Evolutionary conservation across 2,888 invertebrate species (phyloP).

Genomic region (Mimumesa dahlbomi): DNA sequence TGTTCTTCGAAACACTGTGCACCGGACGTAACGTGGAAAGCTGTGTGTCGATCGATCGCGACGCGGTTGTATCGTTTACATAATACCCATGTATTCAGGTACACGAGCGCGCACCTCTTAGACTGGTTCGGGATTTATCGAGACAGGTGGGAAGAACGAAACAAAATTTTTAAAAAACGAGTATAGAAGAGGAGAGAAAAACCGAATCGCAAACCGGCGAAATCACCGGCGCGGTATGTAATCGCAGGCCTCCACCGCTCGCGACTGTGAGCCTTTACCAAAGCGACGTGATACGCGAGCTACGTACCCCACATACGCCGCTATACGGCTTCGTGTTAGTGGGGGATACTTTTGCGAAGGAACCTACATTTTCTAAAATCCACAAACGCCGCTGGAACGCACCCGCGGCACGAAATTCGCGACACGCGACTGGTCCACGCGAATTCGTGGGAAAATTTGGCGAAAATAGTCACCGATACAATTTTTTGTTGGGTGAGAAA

Average conservation of each 20-base stretch:
- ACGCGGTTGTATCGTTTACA: too few relatives aligned
- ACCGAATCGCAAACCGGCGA: conserved; percentile 9
- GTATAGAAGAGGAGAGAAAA: conserved; percentile 1
- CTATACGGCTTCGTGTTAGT: conserved; percentile 64
- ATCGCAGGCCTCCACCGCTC: conserved; percentile 64
- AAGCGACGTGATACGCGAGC: conserved; percentile 69
- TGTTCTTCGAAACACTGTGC: too few relatives aligned
- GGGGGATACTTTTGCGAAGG: conserved; percentile 60
- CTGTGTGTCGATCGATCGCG: too few relatives aligned
- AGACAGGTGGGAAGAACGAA: background rate
- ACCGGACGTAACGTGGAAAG: too few relatives aligned
- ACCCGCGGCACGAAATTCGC: too few relatives aligned
- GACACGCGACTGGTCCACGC: too few relatives aligned
- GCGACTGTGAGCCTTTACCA: conserved; percentile 67
- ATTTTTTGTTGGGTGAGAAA: too few relatives aligned
- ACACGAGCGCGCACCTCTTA: background rate
- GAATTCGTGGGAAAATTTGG: too few relatives aligned
- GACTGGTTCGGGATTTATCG: background rate
- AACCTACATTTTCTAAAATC: conserved; percentile 56
- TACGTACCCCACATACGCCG: conserved; percentile 63
- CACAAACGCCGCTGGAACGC: conserved; percentile 6
- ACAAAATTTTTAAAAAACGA: too few relatives aligned
- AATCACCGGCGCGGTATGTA: conserved; percentile 24
- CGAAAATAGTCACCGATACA: too few relatives aligned
- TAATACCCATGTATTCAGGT: background rate